Base-by-base conservation (phyloP, 2,888 invertebrate genomes). In the Piscicola geometra region DNA sequence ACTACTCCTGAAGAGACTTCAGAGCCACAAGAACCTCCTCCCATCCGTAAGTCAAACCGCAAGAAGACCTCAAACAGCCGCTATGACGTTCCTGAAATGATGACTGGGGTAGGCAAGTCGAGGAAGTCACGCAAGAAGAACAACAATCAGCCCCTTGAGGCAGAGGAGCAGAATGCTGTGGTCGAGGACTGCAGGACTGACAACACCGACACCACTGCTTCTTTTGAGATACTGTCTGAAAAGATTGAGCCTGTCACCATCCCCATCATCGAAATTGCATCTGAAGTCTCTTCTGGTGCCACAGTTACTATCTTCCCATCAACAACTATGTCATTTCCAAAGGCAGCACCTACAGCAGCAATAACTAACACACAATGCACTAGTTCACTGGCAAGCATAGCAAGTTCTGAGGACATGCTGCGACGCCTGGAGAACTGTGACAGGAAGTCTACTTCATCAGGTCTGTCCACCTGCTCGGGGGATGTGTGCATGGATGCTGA, bases 11-110 rank as follows among this genome's bases (percentile, higher is more conserved):
- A 71, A n/a, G 50, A 21, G 32, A 66, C 60, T 9, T 41, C 71
- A 3, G 66, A 71, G 47, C 76, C 64, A 0, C 60, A 33, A 36
- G 73, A 73, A 64, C 32, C 33, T 3, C 1, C 50, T 30, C 71
- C 76, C 0, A 64, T 76, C 28, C 50, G 76, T 28, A 76, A 76
- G 47, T 76, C 76, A 18, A 52, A 60, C 12, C 35, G 76, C 32
- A 76, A 76, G 68, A 76, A 76, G 71, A 71, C 71, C 12, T 71
- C 76, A 25, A 76, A 76, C 67, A 76, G 76, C 30, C 33, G 66
- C 25, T 76, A 76, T n/a, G 76, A 76, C 15, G 71, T 60, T 32
- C 71, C 71, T 0, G 71, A 76, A 47, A 47, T 76, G 3, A 41
- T 76, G 66, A 76, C n/a, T 41, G 28, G 64, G n/a, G 71, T 64